Base-by-base conservation (phyloP, 2,797 vertebrate species). In the Gastrophryne carolinensis region DNA sequence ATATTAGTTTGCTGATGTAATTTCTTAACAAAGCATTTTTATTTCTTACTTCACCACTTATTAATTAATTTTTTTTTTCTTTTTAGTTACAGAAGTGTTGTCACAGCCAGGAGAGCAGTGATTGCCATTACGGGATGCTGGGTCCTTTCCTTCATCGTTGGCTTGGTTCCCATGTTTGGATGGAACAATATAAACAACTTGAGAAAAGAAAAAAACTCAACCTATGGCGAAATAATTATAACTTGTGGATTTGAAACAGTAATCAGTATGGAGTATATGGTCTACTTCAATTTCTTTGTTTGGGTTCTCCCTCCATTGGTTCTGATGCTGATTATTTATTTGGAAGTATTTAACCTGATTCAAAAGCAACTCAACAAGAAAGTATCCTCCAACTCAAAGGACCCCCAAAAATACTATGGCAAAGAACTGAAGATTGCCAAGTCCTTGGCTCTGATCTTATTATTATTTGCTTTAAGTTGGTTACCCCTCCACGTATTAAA, bases 221-320 rank as follows among this genome's bases (percentile, higher is more conserved):
- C 83, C 19, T 54, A 66, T 1, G 29, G 87, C 0, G 89, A 93
- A 57, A 89, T 92, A 0, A 66, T 93, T 50, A 88, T 97, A 83
- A 90, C 87, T 17, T 99, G 98, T 67, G 84, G 90, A 82, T 99
- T 99, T 0, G 97, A 98, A 85, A 95, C 90, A 0, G 96, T 99
- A 70, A 97, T 99, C 89, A 97, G 95, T 89, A 99, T 99, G 98
- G 90, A 97, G 79, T 99, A 99, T 86, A 99, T 98, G 97, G 98
- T 99, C 56, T 98, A 99, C 84, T 99, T 99, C 84, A 99, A 98
- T 87, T 99, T 99, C 82, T 98, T 98, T 0, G 90, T 95, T 11
- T 98, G 97, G 94, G 96, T 99, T 78, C 92, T 99, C 82, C 96
- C 96, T 0, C 96, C 98, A 0, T 88, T 99, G 72, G 37, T 98